Conservation (phyloP, 2,797 vertebrate species). For the Huso huso region DNA sequence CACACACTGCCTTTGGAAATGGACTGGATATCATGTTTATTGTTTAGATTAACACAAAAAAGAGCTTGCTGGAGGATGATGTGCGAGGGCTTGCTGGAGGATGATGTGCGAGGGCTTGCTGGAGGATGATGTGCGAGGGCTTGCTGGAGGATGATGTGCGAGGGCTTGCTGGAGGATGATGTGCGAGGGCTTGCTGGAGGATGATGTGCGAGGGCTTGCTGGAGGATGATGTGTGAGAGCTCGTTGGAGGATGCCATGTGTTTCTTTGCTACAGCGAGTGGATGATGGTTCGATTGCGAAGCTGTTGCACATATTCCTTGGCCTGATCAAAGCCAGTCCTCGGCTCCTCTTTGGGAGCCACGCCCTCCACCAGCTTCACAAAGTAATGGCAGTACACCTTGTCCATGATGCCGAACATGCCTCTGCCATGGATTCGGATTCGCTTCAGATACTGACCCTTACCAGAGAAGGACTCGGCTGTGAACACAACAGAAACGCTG, state of each 20-base stretch:
- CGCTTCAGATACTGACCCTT: conserved; percentile 81
- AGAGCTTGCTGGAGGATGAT: too few relatives aligned
- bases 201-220: too few relatives aligned
- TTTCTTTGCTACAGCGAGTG: conserved; percentile 57
- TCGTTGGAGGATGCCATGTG: neutral
- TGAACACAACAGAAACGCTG: conserved; percentile 11
- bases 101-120: too few relatives aligned
- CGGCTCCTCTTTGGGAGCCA: conserved; percentile 54
- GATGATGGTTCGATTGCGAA: conserved; percentile 73
- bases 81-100: too few relatives aligned
- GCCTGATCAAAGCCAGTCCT: conserved; percentile 69
- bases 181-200: too few relatives aligned
- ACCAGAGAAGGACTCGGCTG: conserved; percentile 71
- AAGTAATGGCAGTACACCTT: conserved; percentile 86
- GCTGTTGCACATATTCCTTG: conserved; percentile 73
- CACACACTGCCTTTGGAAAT: neutral
- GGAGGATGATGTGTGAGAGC: too few relatives aligned
- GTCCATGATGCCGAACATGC: conserved; percentile 88
- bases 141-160: too few relatives aligned
- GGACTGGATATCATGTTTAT: neutral
- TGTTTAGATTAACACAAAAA: neutral
- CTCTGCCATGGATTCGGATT: conserved; percentile 82
- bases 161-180: too few relatives aligned
- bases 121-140: too few relatives aligned
- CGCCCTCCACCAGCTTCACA: conserved; percentile 87